Conservation (phyloP, 2,888 invertebrate genomes). For the Scrobipalpa costella region DNA sequence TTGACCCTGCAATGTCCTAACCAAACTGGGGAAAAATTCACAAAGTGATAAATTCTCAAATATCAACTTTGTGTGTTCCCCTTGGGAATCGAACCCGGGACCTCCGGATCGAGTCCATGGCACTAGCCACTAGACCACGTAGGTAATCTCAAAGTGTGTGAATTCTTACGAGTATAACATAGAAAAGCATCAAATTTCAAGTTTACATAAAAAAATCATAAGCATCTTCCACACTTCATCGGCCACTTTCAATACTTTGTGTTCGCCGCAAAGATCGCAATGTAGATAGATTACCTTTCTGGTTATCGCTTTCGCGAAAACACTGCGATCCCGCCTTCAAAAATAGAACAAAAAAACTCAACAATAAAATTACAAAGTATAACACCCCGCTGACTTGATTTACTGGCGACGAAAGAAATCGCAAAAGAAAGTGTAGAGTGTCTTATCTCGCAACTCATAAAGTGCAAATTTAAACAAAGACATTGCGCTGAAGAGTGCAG, state of each 20-base stretch:
- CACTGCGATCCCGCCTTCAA: conserved; percentile 33
- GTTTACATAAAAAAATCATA: conserved; percentile 7
- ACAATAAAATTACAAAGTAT: conserved; percentile 35
- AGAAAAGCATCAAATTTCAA: neutral
- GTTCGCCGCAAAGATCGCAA: conserved; percentile 8
- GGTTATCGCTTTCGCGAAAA: conserved; percentile 30
- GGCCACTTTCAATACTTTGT: conserved; percentile 9
- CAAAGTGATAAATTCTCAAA: no score
- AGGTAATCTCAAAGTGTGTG: conserved; percentile 4
- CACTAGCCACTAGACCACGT: no score
- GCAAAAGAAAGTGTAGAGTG: conserved; percentile 21
- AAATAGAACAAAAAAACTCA: conserved; percentile 37
- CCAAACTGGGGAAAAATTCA: no score
- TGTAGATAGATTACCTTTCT: conserved; percentile 26
- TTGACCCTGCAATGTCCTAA: no score
- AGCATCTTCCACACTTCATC: neutral
- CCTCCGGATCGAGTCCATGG: no score
- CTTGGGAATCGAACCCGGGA: no score
- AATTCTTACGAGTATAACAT: neutral
- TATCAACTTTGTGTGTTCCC: no score
- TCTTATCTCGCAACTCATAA: conserved; percentile 36
- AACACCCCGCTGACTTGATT: conserved; percentile 24
- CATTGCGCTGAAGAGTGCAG: conserved; percentile 26
- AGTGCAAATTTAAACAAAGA: conserved; percentile 39
- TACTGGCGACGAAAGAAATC: conserved; percentile 19